phyloP scores from a whole-genome alignment of 2,113 vertebrate genomes.

The Neolamprologus tretocephalus region DNA sequence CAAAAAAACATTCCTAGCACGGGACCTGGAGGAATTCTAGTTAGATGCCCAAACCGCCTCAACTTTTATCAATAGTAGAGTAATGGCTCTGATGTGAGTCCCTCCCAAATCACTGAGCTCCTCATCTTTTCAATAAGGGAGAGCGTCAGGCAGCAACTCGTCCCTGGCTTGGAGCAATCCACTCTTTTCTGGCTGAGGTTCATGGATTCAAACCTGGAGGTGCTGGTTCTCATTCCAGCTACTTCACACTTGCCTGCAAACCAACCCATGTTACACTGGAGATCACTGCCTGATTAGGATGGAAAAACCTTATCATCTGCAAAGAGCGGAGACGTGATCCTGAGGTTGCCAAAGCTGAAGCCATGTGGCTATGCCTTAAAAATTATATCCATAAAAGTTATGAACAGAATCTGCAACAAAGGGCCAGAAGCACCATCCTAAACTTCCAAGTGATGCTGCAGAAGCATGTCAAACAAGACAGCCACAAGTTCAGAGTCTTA shows the following conservation, averaged over 20 bases:
- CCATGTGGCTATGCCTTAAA: background rate
- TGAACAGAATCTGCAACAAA: background rate
- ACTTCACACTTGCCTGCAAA: background rate
- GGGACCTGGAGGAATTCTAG: accelerated
- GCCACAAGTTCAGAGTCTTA: background rate
- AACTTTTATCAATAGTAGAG: background rate
- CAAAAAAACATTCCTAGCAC: background rate
- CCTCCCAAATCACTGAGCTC: background rate
- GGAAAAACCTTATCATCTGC: background rate
- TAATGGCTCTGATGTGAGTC: accelerated
- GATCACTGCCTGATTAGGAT: background rate
- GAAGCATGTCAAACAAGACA: background rate
- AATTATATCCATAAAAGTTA: background rate
- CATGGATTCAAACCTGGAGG: background rate
- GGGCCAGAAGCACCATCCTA: background rate
- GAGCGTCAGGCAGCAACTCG: background rate
- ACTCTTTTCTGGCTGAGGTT: background rate
- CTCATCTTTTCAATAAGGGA: background rate
- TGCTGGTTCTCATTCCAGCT: background rate
- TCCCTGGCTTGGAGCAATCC: background rate
- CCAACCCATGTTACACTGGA: accelerated
- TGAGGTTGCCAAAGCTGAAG: background rate
- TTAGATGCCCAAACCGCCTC: background rate
- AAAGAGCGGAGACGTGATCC: background rate
- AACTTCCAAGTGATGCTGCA: background rate